These are phyloP conservation scores for Pangasius krempfi DNA, from an alignment of 2,797 vertebrate species.

Conservation along the genomic window DNA sequence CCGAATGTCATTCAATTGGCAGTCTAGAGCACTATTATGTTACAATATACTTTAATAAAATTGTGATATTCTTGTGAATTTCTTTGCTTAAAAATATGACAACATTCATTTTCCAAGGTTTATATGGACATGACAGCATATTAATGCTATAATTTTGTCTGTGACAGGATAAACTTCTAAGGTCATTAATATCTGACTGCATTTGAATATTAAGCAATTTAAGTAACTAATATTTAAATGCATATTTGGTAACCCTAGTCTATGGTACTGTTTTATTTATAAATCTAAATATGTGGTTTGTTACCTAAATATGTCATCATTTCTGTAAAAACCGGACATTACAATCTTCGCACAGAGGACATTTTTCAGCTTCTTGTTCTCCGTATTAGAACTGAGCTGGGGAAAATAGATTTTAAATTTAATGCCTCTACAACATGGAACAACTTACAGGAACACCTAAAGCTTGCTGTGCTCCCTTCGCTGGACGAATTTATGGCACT, in stretches of 20 bases:
- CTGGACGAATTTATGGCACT: too few relatives aligned
- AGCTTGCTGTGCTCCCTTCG: too few relatives aligned
- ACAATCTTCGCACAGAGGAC: too few relatives aligned
- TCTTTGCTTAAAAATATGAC: neutral
- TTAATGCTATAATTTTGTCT: neutral
- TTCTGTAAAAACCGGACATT: too few relatives aligned
- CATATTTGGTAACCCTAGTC: neutral
- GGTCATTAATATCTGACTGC: neutral
- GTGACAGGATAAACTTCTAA: neutral
- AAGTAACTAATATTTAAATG: neutral
- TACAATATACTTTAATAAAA: neutral
- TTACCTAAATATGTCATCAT: too few relatives aligned
- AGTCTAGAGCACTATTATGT: neutral
- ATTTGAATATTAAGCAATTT: neutral
- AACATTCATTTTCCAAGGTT: neutral
- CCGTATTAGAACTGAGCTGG: too few relatives aligned
- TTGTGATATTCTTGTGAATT: neutral
- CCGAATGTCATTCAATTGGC: neutral
- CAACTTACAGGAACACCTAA: too few relatives aligned
- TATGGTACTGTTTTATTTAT: too few relatives aligned
- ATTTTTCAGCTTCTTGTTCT: too few relatives aligned
- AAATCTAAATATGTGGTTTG: too few relatives aligned
- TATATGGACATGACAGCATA: neutral
- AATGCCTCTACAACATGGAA: too few relatives aligned
- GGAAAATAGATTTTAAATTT: too few relatives aligned